A percentile compares a stretch with the other conserved stretches of the same genome.
These are phyloP conservation scores for Hedychridium roseum DNA, from an alignment of 2,888 invertebrate species.

Conservation along the genomic window DNA sequence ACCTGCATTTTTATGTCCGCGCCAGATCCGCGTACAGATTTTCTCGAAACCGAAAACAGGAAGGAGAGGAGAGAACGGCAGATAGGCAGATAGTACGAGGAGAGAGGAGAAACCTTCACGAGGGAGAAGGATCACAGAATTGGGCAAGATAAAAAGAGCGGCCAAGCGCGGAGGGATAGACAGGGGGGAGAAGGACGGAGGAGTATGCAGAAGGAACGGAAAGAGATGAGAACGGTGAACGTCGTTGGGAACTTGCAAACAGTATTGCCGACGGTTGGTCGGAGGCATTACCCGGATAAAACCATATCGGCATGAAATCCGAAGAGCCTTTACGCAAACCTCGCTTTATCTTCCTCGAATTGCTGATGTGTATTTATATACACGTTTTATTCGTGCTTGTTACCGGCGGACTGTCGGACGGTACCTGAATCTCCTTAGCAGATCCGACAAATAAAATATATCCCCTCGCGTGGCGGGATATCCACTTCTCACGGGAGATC, in stretches of 20 bases:
- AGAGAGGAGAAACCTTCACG: no score
- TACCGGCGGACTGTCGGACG: no score
- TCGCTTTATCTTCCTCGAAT: slow-evolving; percentile 23
- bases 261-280: no score
- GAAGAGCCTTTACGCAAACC: slow-evolving; percentile 25
- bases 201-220: not conserved
- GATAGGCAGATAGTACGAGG: slow-evolving; percentile 2
- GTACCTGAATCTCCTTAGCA: no score
- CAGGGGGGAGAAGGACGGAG: not conserved
- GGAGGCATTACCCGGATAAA: no score
- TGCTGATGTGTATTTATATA: not conserved
- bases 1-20: slow-evolving; percentile 60
- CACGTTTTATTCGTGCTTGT: not conserved
- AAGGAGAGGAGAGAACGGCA: slow-evolving; percentile 21
- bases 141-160: no score
- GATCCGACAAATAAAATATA: no score
- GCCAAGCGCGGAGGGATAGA: not conserved
- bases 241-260: no score
- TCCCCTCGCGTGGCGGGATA: no score
- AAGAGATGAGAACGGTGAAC: no score
- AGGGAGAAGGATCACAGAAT: no score
- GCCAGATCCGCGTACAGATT: slow-evolving; percentile 58
- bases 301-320: slow-evolving; percentile 26
- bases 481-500: no score
- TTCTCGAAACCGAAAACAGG: slow-evolving; percentile 49